Evolutionary conservation across 2,888 invertebrate genomes (phyloP), one percentile per base, ranked within the genome.

Genomic region (Oscheius onirici): DNA sequence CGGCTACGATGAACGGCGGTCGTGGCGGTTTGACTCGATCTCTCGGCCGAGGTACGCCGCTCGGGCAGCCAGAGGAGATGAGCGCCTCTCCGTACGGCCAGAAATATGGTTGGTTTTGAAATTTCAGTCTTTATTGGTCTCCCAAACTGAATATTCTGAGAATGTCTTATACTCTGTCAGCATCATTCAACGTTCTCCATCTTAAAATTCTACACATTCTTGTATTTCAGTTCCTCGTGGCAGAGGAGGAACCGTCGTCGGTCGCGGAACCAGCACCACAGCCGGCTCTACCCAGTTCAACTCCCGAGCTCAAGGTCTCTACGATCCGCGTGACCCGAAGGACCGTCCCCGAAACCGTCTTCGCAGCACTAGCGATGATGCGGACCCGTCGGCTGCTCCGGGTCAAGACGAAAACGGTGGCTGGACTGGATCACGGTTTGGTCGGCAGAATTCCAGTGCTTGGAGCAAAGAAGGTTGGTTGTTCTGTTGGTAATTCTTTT

Each of bases 301-400:
- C 60, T 68, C 81, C 5, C 74, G 84, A 51, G 84, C 84, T 22
- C 83, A 82, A 54, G 81, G 77, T 34, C 70, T 84, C 11, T 82
- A 79, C 71, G 80, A 81, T 55, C 72, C 72, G 13, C 43, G 43
- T 2, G 70, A 74, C 58, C 74, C 74, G 28, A 69, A 69, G 17
- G 76, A 80, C 49, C 78, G 80, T 52, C 80, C 80, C 2, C 75
- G 80, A 24, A 73, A 75, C 54, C 73, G 79, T 17, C 60, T 76
- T 6, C 73, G 76, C 17, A 76, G 76, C 46, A 71, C 72, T 17
- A 72, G 75, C 26, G 76, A 77, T n/a, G 76, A 76, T 11, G 22
- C 40, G 17, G 44, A 51, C 34, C 54, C 43, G 34, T 34, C 34
- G 2, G 43, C 58, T 41, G 57, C n/a, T n/a, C n/a, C n/a, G n/a